Base-by-base conservation (phyloP, 2,888 invertebrate species). In the Ommatoiulus sabulosus region DNA sequence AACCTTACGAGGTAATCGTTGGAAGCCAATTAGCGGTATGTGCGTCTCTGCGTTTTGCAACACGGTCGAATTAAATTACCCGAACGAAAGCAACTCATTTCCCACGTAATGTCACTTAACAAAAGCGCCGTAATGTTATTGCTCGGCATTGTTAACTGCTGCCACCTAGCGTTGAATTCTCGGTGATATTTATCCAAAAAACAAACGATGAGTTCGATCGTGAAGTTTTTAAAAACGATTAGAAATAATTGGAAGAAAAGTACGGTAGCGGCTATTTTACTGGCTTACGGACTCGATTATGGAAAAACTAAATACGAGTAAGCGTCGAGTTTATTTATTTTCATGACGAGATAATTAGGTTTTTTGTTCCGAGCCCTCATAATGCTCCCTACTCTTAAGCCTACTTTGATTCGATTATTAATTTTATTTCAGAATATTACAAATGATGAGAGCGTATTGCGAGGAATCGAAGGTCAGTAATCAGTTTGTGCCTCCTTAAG, bases 191-290 rank as follows among this genome's bases (percentile, higher is more conserved):
- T n/a, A n/a, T n/a, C n/a, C n/a, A n/a, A n/a, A n/a, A n/a, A 1
- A 72, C 3, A 8, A 24, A 72, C 7, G 8, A 85, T 85, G 85
- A 85, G 85, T 46, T 46, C 44, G 2, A 92, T 96, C 90, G 92
- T 95, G 35, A 96, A 94, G 93, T 94, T 95, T 90, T 94, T 94
- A 15, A 95, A 94, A 93, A 95, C 95, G 4, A 92, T 97, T 86
- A 93, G 96, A 91, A 96, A 95, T 93, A 95, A 98, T 92, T 98
- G 98, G 97, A 98, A 98, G 92, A 98, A 98, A 92, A 96, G 97
- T 0, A 92, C 95, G 0, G 94, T 97, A 91, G 96, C 95, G 72
- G 94, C 94, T 35, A 93, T 95, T 87, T 94, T 95, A 5, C 91
- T 95, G 44, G 93, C 94, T 43, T 98, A 97, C 92, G 97, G 96